phyloP scores from a whole-genome alignment of 2,113 vertebrate species.

The Polyodon spathula region DNA sequence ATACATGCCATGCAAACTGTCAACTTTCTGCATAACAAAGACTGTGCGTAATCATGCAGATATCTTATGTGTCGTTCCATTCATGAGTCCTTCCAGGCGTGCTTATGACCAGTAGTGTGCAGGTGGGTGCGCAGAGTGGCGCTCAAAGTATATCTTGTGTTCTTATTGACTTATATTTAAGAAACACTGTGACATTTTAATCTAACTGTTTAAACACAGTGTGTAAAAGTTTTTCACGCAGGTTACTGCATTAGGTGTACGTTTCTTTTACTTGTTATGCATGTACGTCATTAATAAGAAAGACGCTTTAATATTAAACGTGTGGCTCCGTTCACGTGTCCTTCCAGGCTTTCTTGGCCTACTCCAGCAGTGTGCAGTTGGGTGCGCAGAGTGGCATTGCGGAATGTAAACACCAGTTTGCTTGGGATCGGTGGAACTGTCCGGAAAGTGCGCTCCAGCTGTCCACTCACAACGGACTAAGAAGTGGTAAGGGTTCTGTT shows the following conservation, averaged over 20 bases:
- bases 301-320: not conserved
- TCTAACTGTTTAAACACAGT: not conserved
- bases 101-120: too few species aligned
- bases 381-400: constrained; percentile 84
- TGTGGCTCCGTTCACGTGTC: constrained; percentile 9
- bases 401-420: constrained; percentile 91
- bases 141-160: constrained; percentile 45
- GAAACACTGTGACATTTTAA: not conserved
- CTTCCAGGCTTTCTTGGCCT: constrained; percentile 78
- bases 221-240: not conserved
- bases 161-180: not conserved
- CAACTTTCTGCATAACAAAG: too few species aligned
- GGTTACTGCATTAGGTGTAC: not conserved
- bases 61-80: too few species aligned
- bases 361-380: constrained; percentile 75
- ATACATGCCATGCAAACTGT: too few species aligned
- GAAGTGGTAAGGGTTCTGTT: constrained; percentile 65
- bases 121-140: too few species aligned
- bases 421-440: constrained; percentile 94
- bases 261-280: too few species aligned
- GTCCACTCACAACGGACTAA: constrained; percentile 76
- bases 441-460: constrained; percentile 83
- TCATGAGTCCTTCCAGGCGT: too few species aligned
- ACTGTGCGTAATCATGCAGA: too few species aligned
- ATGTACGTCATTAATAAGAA: too few species aligned